These are phyloP conservation scores for Crypturellus tataupa DNA, from an alignment of 2,797 vertebrate genomes.

Conservation along the genomic window DNA sequence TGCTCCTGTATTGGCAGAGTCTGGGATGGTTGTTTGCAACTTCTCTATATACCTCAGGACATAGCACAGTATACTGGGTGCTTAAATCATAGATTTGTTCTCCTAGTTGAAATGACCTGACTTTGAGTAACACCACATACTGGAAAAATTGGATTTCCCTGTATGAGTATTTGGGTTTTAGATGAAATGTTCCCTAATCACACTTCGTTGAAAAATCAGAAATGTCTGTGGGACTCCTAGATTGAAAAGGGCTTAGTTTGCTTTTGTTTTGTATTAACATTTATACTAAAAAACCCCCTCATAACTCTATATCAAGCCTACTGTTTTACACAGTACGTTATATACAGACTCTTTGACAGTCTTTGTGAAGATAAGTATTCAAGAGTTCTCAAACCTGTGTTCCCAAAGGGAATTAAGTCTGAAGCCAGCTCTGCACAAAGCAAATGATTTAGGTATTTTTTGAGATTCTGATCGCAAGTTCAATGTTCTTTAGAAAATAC, in stretches of 20 bases:
- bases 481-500: neutral
- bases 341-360: neutral
- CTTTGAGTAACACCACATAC: fast-evolving
- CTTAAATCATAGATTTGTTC: neutral
- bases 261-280: neutral
- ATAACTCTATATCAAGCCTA: neutral
- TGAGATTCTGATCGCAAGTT: neutral
- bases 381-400: neutral
- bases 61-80: neutral
- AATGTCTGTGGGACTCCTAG: neutral
- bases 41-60: neutral
- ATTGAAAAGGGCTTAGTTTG: neutral
- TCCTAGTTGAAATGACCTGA: neutral
- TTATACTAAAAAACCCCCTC: neutral
- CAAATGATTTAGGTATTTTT: neutral
- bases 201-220: neutral
- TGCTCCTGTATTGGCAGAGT: neutral
- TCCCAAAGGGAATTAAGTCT: neutral
- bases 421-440: neutral
- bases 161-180: neutral
- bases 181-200: neutral
- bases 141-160: neutral
- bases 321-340: neutral
- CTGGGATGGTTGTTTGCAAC: fast-evolving
- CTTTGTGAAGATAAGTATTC: neutral